Base-by-base conservation (phyloP, 2,113 vertebrate genomes). In the Epinephelus cyanopodus region DNA sequence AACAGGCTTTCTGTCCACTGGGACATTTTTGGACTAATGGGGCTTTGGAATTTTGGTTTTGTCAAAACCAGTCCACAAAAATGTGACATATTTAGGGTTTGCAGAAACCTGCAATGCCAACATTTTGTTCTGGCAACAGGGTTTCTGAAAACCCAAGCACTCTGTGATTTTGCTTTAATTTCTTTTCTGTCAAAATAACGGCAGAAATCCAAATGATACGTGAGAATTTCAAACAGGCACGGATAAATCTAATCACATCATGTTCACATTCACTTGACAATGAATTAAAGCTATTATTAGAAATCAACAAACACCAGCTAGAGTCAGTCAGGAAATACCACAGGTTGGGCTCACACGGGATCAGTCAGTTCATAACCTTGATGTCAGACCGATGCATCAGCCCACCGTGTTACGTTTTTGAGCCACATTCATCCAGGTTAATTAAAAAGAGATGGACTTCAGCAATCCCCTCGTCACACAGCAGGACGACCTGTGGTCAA, bases 401-500 rank as follows among this genome's bases (percentile, higher is more conserved):
- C 63, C 75, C 42, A 64, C 82, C 72, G 42, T 68, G 73, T 82
- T 78, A 74, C 21, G 77, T 87, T 88, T 48, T 62, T 68, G n/a
- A 75, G 71, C 78, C 74, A 80, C 85, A 74, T 87, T 87, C 86
- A 79, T 83, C 54, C 73, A 86, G 81, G 86, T 90, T 94, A 93
- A 94, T 93, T 93, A 93, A 93, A 89, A 89, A 79, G 53, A 77
- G 63, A 81, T 21, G 69, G 79, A 88, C 84, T 85, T 70, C 53
- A 57, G 70, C 76, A 23, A 84, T 79, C 79, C 80, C 81, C 76
- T 73, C 78, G 45, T 82, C 77, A 81, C 77, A 80, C 86, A 84
- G 86, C 82, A 77, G 77, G 84, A 90, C 61, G 13, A 83, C 86
- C 83, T 67, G 76, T 90, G 91, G 92, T 92, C 86, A 91, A 92